Evolutionary conservation across 1,140 invertebrate species (phyloP), one percentile per base, ranked within the genome.

Genomic region (Eriosoma lanigerum): DNA sequence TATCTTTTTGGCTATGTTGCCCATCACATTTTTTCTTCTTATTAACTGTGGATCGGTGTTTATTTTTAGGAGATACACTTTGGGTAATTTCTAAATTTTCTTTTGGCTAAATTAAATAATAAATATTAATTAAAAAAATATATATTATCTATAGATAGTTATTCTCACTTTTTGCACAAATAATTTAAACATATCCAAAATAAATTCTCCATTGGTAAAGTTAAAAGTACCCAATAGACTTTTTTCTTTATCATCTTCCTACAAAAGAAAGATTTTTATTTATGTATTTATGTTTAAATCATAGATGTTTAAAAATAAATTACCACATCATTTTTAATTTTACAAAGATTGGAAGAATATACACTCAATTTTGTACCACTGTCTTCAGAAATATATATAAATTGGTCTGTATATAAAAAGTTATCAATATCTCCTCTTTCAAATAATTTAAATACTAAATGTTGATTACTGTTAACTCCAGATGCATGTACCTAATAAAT

Each of bases 401-500:
- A 87, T 82, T 87, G 87, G 84, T 90, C 89, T 19, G 90, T 90
- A 73, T 92, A 85, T 80, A 91, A 83, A 76, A 75, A 81, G 1
- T 82, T 91, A 84, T 81, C 88, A 86, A 82, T 86, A 84, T 82
- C 88, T 86, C 32, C 87, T 86, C 38, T 87, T 84, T 54, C 90
- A 89, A 81, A 24, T 64, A 93, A 86, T 86, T 91, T 92, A 85
- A 93, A 91, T 6, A 91, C 87, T 85, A 90, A 91, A 70, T 92
- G 83, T 8, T 92, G 91, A 81, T 89, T 88, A 62, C 89, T 85
- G 82, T 90, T 89, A 56, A 91, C 86, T 84, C 90, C 89, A 81
- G 90, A 89, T 84, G 88, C 89, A 83, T 91, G 89, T 82, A 91
- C 86, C 88, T 90, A 82, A 82, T 38, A 8, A 38, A 38, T 38